These are phyloP conservation scores for Pangasius krempfi DNA, from an alignment of 2,797 vertebrate species.

Conservation along the genomic window DNA sequence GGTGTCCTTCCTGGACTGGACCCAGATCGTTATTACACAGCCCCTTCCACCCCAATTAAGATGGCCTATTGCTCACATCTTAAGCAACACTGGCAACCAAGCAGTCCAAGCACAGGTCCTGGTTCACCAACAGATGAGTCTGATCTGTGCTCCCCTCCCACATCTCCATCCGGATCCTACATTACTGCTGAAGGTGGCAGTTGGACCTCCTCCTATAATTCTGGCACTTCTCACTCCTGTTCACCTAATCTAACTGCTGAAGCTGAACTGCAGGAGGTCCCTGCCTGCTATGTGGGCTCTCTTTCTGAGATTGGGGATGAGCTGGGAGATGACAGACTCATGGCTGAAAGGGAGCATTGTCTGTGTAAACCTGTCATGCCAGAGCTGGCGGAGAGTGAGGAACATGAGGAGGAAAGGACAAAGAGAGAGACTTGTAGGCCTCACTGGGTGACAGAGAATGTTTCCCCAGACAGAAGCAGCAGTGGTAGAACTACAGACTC, in stretches of 20 bases:
- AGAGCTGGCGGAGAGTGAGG: constrained; percentile 68
- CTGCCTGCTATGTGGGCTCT: constrained; percentile 77
- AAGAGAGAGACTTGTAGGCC: constrained; percentile 69
- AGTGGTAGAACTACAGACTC: constrained; percentile 74
- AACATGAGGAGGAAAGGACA: constrained; percentile 63
- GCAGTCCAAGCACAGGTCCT: constrained; percentile 72
- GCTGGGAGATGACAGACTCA: constrained; percentile 72
- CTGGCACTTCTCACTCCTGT: constrained; percentile 86
- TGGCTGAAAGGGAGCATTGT: constrained; percentile 67
- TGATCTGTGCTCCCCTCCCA: constrained; percentile 85
- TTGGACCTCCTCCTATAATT: constrained; percentile 88
- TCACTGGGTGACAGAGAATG: constrained; percentile 73
- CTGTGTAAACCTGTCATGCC: constrained; percentile 64
- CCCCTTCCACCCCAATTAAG: constrained; percentile 90
- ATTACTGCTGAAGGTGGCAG: constrained; percentile 93
- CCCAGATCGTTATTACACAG: constrained; percentile 88
- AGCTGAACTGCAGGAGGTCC: constrained; percentile 80
- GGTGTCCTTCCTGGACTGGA: constrained; percentile 77
- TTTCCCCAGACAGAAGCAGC: constrained; percentile 70
- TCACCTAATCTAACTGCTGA: constrained; percentile 86
- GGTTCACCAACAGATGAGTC: constrained; percentile 78
- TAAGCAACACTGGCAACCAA: constrained; percentile 72
- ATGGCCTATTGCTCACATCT: constrained; percentile 73
- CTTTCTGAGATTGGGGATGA: constrained; percentile 81
- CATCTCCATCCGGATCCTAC: constrained; percentile 93